Base-by-base conservation (phyloP, 2,888 invertebrate species). In the Galeruca laticollis region DNA sequence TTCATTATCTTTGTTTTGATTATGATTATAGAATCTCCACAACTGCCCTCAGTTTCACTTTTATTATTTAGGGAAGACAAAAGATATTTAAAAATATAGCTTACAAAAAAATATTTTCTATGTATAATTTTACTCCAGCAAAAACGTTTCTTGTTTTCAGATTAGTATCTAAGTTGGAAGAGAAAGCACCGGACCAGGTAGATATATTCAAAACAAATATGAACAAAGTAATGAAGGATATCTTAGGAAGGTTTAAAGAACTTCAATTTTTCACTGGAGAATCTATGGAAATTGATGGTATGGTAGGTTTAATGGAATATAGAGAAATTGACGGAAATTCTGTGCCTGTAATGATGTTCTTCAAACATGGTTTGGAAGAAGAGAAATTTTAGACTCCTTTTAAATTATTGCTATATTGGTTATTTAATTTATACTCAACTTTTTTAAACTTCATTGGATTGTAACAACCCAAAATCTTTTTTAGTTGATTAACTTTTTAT, bases 261-360 rank as follows among this genome's bases (percentile, higher is more conserved):
- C 89, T 96, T 65, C 95, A 97, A 84, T 97, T 97, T 86, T 97
- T 94, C 87, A 91, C 92, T 75, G 97, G 97, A 26, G 96, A 96
- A 87, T 94, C 94, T 13, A 95, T 95, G 95, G 96, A 96, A 82
- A 92, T 93, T 73, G 97, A 97, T 77, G 97, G 96, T 77, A 93
- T 96, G 92, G 94, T 98, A n/a, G 96, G 93, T 72, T 89, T 98
- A 84, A 90, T 95, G 87, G 97, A 97, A 86, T 98, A 97, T 87
- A 92, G 96, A 84, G 97, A 97, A 73, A 91, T 95, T 71, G 90
- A 95, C 78, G 95, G 94, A 61, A 89, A 90, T 3, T 92, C 92
- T 76, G 89, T 93, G 62, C 98, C 98, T 61, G 92, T 96, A 78
- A 88, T 98, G 85, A 95, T 97, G 94, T 96, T 97, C 87, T 96